Evolutionary conservation across 2,888 invertebrate genomes (phyloP).

Genomic region (Branchipolynoe longqiensis): DNA sequence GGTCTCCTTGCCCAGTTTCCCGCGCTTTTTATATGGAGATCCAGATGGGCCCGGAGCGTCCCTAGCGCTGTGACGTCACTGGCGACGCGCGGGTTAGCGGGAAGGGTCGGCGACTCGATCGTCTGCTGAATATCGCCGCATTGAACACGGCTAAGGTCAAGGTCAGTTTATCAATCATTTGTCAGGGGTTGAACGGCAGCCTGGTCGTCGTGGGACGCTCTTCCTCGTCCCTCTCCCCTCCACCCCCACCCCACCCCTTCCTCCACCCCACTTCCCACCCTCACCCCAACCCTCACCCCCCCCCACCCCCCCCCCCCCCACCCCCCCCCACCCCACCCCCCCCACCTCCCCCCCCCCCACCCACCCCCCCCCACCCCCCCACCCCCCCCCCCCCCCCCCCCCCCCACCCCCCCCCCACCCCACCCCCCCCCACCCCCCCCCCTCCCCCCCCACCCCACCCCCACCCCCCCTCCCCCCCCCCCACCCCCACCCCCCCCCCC

Average conservation of each 20-base stretch:
- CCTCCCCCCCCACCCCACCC: too few species aligned
- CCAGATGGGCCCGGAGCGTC: too few species aligned
- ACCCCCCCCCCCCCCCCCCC: neutral
- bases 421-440: too few species aligned
- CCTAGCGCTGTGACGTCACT: neutral
- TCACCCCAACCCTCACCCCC: neutral
- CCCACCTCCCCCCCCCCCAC: neutral
- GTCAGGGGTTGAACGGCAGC: neutral
- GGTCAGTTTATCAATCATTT: slow-evolving; percentile 28
- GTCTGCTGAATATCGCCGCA: slow-evolving; percentile 13
- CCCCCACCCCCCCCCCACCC: too few species aligned
- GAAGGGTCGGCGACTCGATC: too few species aligned
- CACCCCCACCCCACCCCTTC: neutral
- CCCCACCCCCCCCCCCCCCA: neutral
- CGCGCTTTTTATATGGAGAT: slow-evolving; percentile 37
- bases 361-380: neutral
- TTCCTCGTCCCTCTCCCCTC: too few species aligned
- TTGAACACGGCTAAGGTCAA: slow-evolving; percentile 1
- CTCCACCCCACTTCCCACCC: neutral
- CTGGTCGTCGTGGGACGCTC: too few species aligned
- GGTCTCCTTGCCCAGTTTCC: neutral
- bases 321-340: neutral
- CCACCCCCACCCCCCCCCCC: neutral
- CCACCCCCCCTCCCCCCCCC: too few species aligned
- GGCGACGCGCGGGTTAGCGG: too few species aligned